Base-by-base conservation (phyloP, 2,888 invertebrate genomes). In the Aphelenchoides bicaudatus region DNA sequence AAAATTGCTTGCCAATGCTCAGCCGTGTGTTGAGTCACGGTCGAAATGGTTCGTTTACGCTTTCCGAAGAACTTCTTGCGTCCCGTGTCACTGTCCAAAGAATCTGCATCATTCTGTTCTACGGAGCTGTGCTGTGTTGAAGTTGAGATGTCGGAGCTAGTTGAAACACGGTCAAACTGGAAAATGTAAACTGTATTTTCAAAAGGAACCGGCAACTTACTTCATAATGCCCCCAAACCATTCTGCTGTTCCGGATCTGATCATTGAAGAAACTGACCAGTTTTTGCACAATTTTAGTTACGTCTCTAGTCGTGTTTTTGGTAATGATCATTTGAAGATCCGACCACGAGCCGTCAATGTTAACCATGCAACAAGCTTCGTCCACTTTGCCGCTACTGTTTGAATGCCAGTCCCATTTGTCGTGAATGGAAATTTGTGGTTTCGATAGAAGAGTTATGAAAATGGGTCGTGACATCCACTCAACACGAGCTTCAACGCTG, bases 381-480 rank as follows among this genome's bases (percentile, higher is more conserved):
- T 37, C 37, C 16, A 66, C 63, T 48, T 59, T 46, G 56, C 56
- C 59, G 28, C 54, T 16, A 3, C 25, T 25, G 8, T 66, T 39
- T 13, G n/a, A n/a, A 19, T 43, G 39, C 23, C 34, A 53, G 23
- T 39, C 37, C 68, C 70, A 70, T 19, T 66, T 37, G 43, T 71
- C 68, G 8, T 49, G 37, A 39, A 68, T 54, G 5, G 39, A 21
- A 30, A 71, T 27, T 25, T 38, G 34, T 3, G 64, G 66, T 13
- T 43, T 37, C 1, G 54, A 48, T 28, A 92, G 88, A 50, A 92
- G 84, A 8, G 88, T 88, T 87, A 96, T 89, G 61, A 96, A 83
- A 58, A 91, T 91, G 37, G 90, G 87, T n/a, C 92, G 89, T 62
- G 93, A 93, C 96, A 96, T 96, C 84, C 96, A 96, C 83, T 96